Base-by-base conservation (phyloP, 2,888 invertebrate species). In the Odontocolon sp. region DNA sequence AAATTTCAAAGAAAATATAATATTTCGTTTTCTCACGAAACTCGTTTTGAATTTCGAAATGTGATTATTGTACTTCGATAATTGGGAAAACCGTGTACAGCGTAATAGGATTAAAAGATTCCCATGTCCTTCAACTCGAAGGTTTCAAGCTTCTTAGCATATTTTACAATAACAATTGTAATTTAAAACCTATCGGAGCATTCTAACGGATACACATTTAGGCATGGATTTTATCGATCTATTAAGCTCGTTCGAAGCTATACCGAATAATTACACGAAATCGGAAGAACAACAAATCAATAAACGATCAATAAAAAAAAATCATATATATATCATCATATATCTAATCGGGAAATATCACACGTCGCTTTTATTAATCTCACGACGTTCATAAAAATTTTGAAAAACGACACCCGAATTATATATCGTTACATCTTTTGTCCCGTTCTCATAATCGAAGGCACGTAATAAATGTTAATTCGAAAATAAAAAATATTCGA, bases 391-490 rank as follows among this genome's bases (percentile, higher is more conserved):
- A 18, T 66, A 28, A 66, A 71, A 70, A 67, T 26, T 56, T 61
- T 45, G 56, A 8, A 40, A 71, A 77, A 42, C 54, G 54, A 61
- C 16, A 36, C 38, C 3, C 42, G 42, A 70, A 11, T 38, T 23
- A 9, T 33, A 31, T 40, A 57, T 50, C n/a, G n/a, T n/a, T n/a
- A n/a, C n/a, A 26, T 42, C 2, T 59, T 61, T 26, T 50, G 16
- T 45, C 52, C 45, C 40, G 59, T 28, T 33, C 28, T 61, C 33
- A 23, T 36, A 63, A 63, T 68, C 56, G 40, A 77, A 77, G 77
- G 77, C 77, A 77, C 77, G 64, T n/a, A 77, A 47, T 77, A 52
- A 77, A 77, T 68, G 18, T 63, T 68, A 42, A 50, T 64, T 8
- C 16, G 23, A 50, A 9, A 14, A n/a, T n/a, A n/a, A n/a, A 33